Conservation (phyloP, 2,113 vertebrate genomes). For the Raja brachyura region DNA sequence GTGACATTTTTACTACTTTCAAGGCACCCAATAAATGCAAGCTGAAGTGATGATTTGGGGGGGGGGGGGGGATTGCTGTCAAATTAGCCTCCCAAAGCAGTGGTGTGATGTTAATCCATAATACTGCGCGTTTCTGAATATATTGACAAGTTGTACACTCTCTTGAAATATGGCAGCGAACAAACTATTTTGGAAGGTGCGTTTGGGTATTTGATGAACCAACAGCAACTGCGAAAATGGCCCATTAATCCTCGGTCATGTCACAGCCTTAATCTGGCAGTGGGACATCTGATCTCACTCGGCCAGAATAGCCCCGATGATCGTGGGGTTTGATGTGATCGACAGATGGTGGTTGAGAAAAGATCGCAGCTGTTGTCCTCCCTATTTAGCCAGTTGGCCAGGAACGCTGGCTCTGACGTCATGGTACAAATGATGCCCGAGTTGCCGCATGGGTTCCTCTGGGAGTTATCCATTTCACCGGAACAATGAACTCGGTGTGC, state of each 20-base stretch:
- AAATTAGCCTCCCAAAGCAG: neutral
- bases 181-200: neutral
- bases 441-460: neutral
- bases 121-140: neutral
- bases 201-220: neutral
- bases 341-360: neutral
- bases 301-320: neutral
- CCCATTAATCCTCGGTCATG: neutral
- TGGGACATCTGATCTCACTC: neutral
- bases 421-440: neutral
- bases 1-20: too few relatives aligned
- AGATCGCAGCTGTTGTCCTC: neutral
- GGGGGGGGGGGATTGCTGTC: neutral
- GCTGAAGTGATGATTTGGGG: neutral
- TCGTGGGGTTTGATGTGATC: neutral
- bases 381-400: neutral
- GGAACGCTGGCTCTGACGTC: neutral
- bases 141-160: neutral
- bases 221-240: neutral
- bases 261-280: neutral
- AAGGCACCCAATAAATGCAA: too few relatives aligned
- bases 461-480: neutral
- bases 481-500: neutral
- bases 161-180: neutral
- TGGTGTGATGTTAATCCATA: neutral